Evolutionary conservation across 2,113 vertebrate genomes (phyloP), one percentile per base, ranked within the genome.

Genomic region (Himantopus leucocephalus): DNA sequence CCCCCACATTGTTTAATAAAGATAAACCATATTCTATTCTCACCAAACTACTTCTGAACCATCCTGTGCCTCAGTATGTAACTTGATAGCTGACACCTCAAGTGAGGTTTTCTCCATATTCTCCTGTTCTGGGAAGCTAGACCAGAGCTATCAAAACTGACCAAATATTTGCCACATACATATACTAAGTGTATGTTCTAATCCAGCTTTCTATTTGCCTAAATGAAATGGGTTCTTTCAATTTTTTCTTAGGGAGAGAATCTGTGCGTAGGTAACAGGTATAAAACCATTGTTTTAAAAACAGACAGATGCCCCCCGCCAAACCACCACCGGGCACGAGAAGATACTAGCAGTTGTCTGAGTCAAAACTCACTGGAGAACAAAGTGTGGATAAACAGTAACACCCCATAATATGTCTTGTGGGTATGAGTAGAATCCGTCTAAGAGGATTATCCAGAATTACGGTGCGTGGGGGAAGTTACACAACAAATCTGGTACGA

Each of bases 171-270:
- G 11, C 18, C 12, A 35, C 21, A 58, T 34, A 48, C 2, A 3
- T 39, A 50, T 29, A 7, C 20, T 77, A 55, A 39, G 53, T 35
- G 12, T 26, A 17, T 35, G 21, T 37, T 79, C 17, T 23, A 48
- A 71, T 59, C 21, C 32, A 77, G 13, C 11, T 27, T 64, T 63
- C 11, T 63, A 4, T 37, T 64, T 34, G 27, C 3, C 45, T 34
- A 66, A 53, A 23, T 20, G 0, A 59, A 68, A 53, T 22, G 4
- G 1, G 0, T 64, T 64, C 8, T 58, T 90, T 48, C 1, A 0
- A 18, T 22, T 85, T 39, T 63, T 87, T 93, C 5, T 63, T 15
- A 62, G 37, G 13, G 35, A 27, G 5, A 84, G 5, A 78, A 41
- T 34, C 30, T 75, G 9, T 22, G 7, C 10, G 2, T 52, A 41